phyloP scores from a whole-genome alignment of 2,797 vertebrate species.

The Xenops minutus region DNA sequence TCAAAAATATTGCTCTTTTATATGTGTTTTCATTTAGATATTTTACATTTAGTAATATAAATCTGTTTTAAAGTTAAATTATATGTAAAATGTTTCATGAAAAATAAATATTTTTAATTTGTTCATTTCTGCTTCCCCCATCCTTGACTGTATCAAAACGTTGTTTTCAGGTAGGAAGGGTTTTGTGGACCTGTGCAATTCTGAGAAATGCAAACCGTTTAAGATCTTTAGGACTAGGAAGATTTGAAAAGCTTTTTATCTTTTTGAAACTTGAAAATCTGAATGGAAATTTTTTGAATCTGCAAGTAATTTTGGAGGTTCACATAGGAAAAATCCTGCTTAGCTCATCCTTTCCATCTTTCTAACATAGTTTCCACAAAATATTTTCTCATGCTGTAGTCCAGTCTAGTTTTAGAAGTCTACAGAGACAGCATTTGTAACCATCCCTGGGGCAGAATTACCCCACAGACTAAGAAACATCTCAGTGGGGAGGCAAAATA shows the following conservation, averaged over 20 bases:
- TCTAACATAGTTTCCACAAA: background rate
- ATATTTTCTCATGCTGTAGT: background rate
- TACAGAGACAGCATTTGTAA: background rate
- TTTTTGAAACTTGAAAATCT: background rate
- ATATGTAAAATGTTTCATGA: background rate
- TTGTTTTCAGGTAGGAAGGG: background rate
- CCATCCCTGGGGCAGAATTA: background rate
- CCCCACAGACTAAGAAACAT: background rate
- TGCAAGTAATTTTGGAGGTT: background rate
- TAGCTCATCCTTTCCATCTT: background rate
- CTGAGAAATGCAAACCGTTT: background rate
- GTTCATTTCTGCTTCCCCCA: background rate
- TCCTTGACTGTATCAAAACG: background rate
- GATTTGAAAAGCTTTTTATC: background rate
- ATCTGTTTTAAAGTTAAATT: background rate
- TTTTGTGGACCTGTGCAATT: background rate
- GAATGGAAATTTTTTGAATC: background rate
- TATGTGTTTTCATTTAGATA: background rate
- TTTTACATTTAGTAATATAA: background rate
- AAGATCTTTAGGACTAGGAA: background rate
- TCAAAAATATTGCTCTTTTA: background rate
- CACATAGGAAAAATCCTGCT: background rate
- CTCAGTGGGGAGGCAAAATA: background rate
- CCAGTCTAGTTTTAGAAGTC: background rate
- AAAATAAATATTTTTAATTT: background rate